Evolutionary conservation across 2,888 invertebrate genomes (phyloP), one percentile per base, ranked within the genome.

Genomic region (Pedicia rivosa): DNA sequence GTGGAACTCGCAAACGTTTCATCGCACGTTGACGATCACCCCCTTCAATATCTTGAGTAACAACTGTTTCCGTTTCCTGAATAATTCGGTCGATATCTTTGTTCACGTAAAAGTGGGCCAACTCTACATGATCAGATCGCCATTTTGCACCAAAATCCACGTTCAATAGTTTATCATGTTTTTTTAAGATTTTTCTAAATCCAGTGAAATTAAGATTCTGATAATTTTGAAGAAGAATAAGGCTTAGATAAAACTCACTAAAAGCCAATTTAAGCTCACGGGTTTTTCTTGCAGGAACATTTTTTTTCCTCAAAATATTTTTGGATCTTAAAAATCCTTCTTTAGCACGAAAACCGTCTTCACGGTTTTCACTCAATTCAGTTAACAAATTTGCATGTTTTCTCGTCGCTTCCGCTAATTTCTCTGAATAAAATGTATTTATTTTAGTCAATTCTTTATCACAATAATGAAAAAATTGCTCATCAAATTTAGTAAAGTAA

Each of bases 121-220:
- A 65, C 53, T 88, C 87, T 13, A 87, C 83, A 48, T 80, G 71
- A 43, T 77, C 74, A 43, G 72, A 71, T 40, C 81, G 65, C 86
- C 86, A 88, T 52, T 72, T 74, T 9, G 71, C 68, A n/a, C 88
- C 88, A 36, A 67, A 58, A 41, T 77, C 75, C 8, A 76, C 76
- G 41, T 58, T 65, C 42, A 79, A 59, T 43, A 83, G 56, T 65
- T 88, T 88, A 56, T 88, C 88, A 56, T 87, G 87, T 56, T 88
- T 88, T 57, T 88, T 90, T 30, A 90, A 65, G 46, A 88, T 91
- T 59, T 88, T 88, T 28, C 88, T 67, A 59, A 90, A 88, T 2
- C 88, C 88, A 5, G 86, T 87, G 50, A 82, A 82, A 63, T 88
- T 88, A 10, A 88, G 65, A 48, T 80, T 83, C 58, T 90, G 86